Evolutionary conservation across 2,888 invertebrate species (phyloP).

Genomic region (Aphodius sticticus): DNA sequence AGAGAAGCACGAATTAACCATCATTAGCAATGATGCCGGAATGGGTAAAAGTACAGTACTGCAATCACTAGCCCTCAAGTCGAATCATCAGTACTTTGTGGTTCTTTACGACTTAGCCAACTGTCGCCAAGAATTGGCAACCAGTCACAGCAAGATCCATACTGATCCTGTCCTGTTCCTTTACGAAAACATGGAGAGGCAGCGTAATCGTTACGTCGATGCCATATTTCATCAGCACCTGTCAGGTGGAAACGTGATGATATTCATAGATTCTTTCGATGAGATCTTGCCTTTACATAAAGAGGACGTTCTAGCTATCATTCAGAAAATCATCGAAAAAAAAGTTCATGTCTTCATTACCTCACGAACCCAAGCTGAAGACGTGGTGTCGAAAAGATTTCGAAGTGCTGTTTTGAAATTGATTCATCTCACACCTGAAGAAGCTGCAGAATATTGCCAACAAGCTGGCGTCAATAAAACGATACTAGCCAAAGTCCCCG

Average conservation of each 20-base stretch:
- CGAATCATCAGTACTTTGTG: background rate
- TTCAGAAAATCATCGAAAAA: background rate
- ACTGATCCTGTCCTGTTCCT: background rate
- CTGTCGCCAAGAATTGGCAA: background rate
- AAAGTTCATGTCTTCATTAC: background rate
- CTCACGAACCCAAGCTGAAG: background rate
- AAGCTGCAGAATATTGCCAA: background rate
- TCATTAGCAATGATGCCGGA: background rate
- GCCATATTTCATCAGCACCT: background rate
- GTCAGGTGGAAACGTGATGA: background rate
- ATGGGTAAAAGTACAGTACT: background rate
- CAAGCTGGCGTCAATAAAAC: background rate
- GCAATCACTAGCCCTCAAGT: background rate
- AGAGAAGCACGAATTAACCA: background rate
- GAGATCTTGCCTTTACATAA: background rate
- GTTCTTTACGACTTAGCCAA: background rate
- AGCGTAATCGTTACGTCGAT: background rate
- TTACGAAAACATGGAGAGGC: background rate
- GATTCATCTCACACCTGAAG: background rate
- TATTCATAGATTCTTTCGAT: background rate
- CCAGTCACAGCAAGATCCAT: background rate
- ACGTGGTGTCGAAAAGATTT: background rate
- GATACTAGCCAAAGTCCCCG: background rate
- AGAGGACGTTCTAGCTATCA: background rate
- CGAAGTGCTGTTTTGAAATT: background rate